phyloP scores from a whole-genome alignment of 92 coral and sea anemone species.

The Parazoanthus darwini region DNA sequence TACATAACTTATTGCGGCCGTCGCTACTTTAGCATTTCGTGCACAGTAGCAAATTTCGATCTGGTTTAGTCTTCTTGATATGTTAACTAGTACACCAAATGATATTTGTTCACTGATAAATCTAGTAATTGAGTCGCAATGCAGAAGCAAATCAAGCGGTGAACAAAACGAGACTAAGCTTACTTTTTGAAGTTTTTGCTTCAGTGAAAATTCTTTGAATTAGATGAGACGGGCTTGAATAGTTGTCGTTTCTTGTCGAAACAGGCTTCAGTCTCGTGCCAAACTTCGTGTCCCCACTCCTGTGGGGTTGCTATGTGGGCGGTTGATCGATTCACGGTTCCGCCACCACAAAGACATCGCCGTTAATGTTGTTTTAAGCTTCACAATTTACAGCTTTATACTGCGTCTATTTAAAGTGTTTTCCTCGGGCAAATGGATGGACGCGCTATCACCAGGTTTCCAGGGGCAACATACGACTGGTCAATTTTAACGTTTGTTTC shows the following conservation, averaged over 20 bases:
- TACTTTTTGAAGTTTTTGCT: not conserved
- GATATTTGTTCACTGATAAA: no score
- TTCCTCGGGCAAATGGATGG: not conserved
- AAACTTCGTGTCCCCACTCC: not conserved
- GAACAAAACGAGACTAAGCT: not conserved
- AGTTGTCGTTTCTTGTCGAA: not conserved
- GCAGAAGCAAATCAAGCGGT: no score
- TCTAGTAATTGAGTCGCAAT: no score
- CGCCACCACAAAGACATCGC: no score
- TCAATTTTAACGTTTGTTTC: not conserved
- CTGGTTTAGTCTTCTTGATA: no score
- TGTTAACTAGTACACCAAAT: no score
- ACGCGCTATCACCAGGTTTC: not conserved
- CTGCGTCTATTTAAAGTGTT: not conserved
- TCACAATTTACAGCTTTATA: not conserved
- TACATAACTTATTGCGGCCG: not conserved
- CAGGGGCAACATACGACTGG: slow-evolving; percentile 1
- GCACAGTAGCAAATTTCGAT: not conserved
- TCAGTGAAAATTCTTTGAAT: not conserved
- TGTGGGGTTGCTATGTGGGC: not conserved
- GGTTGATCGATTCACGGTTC: not conserved
- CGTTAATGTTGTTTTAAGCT: not conserved
- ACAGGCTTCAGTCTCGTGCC: not conserved
- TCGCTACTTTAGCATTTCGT: not conserved
- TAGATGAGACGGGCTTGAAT: not conserved